Evolutionary conservation across 2,888 invertebrate genomes (phyloP).

Genomic region (Magallana nippona): DNA sequence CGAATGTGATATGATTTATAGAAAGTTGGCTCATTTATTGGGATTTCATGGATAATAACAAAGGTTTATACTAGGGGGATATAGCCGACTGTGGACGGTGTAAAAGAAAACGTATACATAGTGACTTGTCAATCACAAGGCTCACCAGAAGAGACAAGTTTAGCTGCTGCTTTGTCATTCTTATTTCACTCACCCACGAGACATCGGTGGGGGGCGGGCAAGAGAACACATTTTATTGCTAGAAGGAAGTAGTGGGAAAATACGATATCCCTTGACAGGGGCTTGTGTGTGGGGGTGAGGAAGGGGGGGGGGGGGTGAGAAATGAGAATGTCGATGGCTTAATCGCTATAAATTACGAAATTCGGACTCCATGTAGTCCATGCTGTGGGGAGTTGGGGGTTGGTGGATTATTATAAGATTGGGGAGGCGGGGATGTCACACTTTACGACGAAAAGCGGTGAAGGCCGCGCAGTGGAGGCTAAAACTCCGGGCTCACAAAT

Average conservation of each 20-base stretch:
- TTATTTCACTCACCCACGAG: constrained; percentile 1
- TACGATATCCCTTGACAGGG: no score
- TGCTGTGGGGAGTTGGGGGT: no score
- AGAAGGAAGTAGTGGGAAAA: neutral
- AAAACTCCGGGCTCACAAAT: constrained; percentile 8
- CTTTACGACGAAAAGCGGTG: neutral
- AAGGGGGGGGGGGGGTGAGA: no score
- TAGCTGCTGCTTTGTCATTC: neutral
- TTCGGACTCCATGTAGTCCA: no score
- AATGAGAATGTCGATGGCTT: no score
- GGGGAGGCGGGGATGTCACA: no score
- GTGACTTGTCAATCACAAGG: neutral
- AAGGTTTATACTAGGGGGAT: neutral
- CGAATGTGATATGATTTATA: constrained; percentile 19
- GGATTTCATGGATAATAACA: constrained; percentile 21
- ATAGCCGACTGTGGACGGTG: neutral
- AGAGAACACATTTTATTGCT: neutral
- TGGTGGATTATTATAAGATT: neutral
- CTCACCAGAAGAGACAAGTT: neutral
- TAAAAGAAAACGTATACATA: neutral
- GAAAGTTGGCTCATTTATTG: neutral
- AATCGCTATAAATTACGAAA: no score
- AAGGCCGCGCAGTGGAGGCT: neutral
- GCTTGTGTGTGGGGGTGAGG: no score
- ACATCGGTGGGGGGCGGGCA: neutral